Base-by-base conservation (phyloP, 2,888 invertebrate species). In the Mesorhabditis spiculigera region DNA sequence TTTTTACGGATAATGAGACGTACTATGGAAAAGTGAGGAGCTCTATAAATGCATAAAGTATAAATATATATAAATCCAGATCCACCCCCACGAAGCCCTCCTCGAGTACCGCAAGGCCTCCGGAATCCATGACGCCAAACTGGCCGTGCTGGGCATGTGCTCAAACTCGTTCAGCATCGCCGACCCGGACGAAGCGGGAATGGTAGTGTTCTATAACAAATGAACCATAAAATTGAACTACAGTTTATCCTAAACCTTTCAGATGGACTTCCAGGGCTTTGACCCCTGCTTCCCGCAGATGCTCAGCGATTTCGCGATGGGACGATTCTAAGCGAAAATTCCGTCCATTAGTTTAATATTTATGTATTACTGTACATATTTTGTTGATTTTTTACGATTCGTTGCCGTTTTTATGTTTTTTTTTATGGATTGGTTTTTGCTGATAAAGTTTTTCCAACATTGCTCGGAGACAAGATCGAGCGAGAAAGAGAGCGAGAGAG, bases 1-100 rank as follows among this genome's bases (percentile, higher is more conserved):
- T 91, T 85, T 89, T 91, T 86, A 89, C 91, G 43, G 91, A 91
- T 86, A 80, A 87, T 87, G 80, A 84, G 80, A 76, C 86, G 75
- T 78, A 74, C 71, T 73, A 58, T 58, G 81, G 80, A 72, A 41
- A 76, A 0, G 76, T 76, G 42, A 69, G 72, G 69, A 50, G 58
- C 58, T 50, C n/a, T 50, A 50, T 2, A 50, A 13, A 13, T 50
- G 8, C 2, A 50, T n/a, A 13, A 13, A 1, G n/a, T 50, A 50
- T n/a, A 13, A 50, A 50, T 13, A 50, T 13, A 10, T 13, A 50
- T 50, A 13, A 50, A 66, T 71, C 10, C 69, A 75, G 62, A 88
- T 87, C 85, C 90, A 87, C 87, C 90, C 80, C 85, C 89, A 78
- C 86, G 75, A 87, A 50, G 88, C 88, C 6, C 87, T 92, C 68